Percentiles rank a stretch among this genome's conserved stretches.
Conservation (phyloP, 2,797 vertebrate species). For the Spinus pinus region DNA sequence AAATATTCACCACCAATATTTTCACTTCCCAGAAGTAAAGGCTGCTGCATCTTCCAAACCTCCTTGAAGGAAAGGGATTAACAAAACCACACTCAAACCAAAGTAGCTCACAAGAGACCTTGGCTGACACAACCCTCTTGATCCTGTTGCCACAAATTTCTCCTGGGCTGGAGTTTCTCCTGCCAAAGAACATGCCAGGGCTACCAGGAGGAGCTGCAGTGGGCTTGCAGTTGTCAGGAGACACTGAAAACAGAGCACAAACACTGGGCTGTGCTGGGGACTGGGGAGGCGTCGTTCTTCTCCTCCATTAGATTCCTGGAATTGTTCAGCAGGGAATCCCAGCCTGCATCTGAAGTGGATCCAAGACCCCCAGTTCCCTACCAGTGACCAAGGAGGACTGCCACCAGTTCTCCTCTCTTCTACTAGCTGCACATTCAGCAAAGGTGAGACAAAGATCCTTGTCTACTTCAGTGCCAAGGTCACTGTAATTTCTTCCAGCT, state of each 20-base stretch:
- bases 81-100: background rate
- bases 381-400: background rate
- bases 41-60: background rate
- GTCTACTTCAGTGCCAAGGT: background rate
- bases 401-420: background rate
- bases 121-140: background rate
- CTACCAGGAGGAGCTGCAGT: conserved; percentile 11
- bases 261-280: conserved; percentile 44
- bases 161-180: background rate
- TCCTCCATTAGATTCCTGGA: conserved; percentile 78
- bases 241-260: conserved; percentile 79
- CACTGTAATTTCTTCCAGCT: background rate
- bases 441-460: background rate
- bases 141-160: background rate
- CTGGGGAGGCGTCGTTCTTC: conserved; percentile 72
- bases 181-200: background rate
- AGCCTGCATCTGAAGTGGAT: background rate
- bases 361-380: background rate
- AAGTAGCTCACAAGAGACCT: background rate
- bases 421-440: background rate
- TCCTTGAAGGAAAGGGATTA: background rate
- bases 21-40: background rate
- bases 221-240: conserved; percentile 76
- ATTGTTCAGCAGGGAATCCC: conserved; percentile 72
- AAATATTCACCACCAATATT: background rate